Conservation (phyloP, 2,888 invertebrate genomes). For the Andrena bucephala region DNA sequence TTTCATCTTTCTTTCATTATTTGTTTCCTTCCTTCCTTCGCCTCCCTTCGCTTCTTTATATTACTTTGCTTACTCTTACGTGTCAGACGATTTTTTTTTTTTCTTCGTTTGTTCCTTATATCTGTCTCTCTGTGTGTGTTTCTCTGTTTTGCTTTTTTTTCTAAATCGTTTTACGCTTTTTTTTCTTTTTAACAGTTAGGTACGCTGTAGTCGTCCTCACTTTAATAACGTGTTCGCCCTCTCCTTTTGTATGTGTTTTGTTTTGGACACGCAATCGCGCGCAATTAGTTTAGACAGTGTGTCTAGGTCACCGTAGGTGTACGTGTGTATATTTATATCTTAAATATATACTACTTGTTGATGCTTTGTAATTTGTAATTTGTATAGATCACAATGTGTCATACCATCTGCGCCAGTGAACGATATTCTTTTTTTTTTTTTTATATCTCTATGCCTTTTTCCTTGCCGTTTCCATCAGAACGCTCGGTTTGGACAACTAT, state of each 20-base stretch:
- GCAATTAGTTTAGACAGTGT: slow-evolving; percentile 58
- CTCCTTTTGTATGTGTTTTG: slow-evolving; percentile 16
- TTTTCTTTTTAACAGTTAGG: slow-evolving; percentile 70
- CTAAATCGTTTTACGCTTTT: slow-evolving; percentile 38
- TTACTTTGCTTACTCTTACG: slow-evolving; percentile 72
- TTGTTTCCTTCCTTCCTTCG: slow-evolving; percentile 65
- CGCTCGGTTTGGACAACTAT: slow-evolving; percentile 62
- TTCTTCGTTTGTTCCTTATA: slow-evolving; percentile 50
- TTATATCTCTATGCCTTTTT: slow-evolving; percentile 69
- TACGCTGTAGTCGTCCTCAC: slow-evolving; percentile 79
- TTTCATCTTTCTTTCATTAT: slow-evolving; percentile 61
- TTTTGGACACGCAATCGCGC: slow-evolving; percentile 62
- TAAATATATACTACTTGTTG: slow-evolving; percentile 83
- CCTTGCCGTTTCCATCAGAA: slow-evolving; percentile 70
- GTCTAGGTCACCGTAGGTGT: slow-evolving; percentile 58
- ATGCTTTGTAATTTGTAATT: slow-evolving; percentile 82
- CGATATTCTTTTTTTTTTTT: slow-evolving; percentile 60
- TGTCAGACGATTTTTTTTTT: slow-evolving; percentile 61
- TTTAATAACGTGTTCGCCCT: slow-evolving; percentile 62
- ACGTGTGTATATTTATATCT: slow-evolving; percentile 71
- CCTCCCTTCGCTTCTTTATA: slow-evolving; percentile 65
- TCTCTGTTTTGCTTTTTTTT: slow-evolving; percentile 49
- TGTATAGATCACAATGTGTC: slow-evolving; percentile 84
- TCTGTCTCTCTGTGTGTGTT: slow-evolving; percentile 57
- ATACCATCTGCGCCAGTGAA: slow-evolving; percentile 81